Conservation (phyloP, 1,140 invertebrate genomes). For the Drosophila burlai region DNA sequence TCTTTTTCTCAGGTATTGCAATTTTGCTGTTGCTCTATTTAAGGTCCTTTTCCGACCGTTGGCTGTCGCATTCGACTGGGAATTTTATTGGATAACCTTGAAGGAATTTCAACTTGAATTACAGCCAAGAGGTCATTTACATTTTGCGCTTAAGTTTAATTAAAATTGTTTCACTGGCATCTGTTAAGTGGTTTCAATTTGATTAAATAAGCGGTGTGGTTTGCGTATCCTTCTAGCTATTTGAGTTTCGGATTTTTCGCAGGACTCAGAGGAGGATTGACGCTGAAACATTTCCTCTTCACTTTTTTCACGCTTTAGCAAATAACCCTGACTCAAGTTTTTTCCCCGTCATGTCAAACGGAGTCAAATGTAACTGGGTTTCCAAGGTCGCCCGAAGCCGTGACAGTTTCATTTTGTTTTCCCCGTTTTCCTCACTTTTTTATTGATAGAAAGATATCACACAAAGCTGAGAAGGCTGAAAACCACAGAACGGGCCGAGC, state of each 20-base stretch:
- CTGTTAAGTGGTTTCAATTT: slow-evolving; percentile 39
- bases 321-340: slow-evolving; percentile 41
- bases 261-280: neutral
- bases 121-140: slow-evolving; percentile 57
- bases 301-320: slow-evolving; percentile 28
- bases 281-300: slow-evolving; percentile 3
- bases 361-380: slow-evolving; percentile 28
- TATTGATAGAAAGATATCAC: slow-evolving; percentile 30
- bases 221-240: neutral
- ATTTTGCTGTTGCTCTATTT: slow-evolving; percentile 8
- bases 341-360: slow-evolving; percentile 4
- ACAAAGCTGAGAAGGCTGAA: slow-evolving; percentile 3
- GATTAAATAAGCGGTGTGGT: slow-evolving; percentile 27
- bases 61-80: slow-evolving; percentile 32
- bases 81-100: slow-evolving; percentile 34
- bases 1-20: slow-evolving; percentile 35
- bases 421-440: neutral
- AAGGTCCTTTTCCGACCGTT: slow-evolving; percentile 6
- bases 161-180: slow-evolving; percentile 47
- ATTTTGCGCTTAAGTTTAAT: slow-evolving; percentile 52
- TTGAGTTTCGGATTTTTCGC: slow-evolving; percentile 5
- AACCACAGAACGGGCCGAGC: slow-evolving; percentile 10
- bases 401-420: slow-evolving; percentile 39
- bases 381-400: slow-evolving; percentile 34
- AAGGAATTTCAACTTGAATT: slow-evolving; percentile 64